These are phyloP conservation scores for Desmodus rotundus DNA, from an alignment of 2,113 vertebrate species.

Conservation along the genomic window DNA sequence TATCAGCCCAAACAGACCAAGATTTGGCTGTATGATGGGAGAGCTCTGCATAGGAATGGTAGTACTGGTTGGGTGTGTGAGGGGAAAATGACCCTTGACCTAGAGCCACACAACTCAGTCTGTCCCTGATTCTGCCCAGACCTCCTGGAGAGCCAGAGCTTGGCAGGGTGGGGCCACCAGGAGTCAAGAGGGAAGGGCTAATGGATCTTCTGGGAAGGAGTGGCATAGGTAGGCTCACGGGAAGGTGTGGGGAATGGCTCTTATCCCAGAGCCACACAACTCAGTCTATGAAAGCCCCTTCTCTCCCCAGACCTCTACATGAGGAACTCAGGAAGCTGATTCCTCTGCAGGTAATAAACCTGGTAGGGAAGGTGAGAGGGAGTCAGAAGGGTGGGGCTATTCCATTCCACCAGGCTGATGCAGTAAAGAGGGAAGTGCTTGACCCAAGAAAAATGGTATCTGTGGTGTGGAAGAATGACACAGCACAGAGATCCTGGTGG, in stretches of 20 bases:
- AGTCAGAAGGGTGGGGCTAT: neutral
- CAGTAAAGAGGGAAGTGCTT: neutral
- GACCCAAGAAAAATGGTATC: neutral
- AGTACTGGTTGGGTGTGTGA: no score
- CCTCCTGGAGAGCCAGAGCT: neutral
- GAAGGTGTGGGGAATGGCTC: neutral
- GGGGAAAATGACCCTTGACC: neutral
- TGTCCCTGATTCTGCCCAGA: neutral
- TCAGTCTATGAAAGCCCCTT: neutral
- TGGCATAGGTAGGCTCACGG: neutral
- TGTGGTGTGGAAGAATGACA: neutral
- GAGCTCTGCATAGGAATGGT: neutral
- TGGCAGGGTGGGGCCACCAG: neutral
- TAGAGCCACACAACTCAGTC: neutral
- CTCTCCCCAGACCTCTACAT: neutral
- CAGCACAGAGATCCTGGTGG: neutral
- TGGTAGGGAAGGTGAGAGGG: neutral
- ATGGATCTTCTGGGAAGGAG: neutral
- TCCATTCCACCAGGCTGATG: neutral
- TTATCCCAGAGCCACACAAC: neutral
- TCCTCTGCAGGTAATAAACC: neutral
- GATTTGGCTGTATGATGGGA: neutral
- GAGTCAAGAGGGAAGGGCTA: neutral
- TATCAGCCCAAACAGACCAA: neutral
- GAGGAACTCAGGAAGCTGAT: neutral